phyloP scores from a whole-genome alignment of 1,140 invertebrate genomes.

The Drosophila saltans region DNA sequence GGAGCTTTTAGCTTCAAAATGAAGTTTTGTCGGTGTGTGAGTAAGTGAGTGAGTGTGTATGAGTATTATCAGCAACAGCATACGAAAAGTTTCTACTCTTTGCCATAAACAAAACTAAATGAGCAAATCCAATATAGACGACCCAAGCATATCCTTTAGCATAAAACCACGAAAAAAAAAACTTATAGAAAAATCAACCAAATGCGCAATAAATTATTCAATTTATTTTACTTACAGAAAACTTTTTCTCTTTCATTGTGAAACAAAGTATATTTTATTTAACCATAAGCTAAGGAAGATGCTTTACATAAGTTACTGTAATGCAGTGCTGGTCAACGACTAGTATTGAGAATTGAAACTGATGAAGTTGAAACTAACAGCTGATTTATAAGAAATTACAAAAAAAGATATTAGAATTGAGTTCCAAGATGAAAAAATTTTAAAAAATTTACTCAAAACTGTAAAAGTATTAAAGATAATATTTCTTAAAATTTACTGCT shows the following conservation, averaged over 20 bases:
- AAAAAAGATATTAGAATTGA: too few relatives aligned
- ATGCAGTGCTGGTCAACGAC: too few relatives aligned
- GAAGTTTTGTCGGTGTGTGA: background rate
- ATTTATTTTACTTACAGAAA: background rate
- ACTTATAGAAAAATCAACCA: background rate
- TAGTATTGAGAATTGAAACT: too few relatives aligned
- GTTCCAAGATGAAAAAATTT: too few relatives aligned
- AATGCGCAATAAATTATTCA: constrained; percentile 8
- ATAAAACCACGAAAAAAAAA: background rate
- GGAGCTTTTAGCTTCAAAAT: constrained; percentile 4
- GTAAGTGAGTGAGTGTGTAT: background rate
- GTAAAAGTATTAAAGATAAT: too few relatives aligned
- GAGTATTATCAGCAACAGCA: constrained; percentile 1
- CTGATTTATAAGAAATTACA: too few relatives aligned
- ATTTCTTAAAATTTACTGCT: too few relatives aligned
- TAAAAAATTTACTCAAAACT: too few relatives aligned
- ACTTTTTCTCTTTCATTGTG: background rate
- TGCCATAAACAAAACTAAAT: constrained; percentile 2
- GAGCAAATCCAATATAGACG: constrained; percentile 1
- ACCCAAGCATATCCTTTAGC: background rate
- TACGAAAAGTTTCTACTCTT: constrained; percentile 6
- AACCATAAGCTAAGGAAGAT: background rate
- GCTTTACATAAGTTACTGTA: background rate
- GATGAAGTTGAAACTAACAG: too few relatives aligned
- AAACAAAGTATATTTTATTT: background rate